Evolutionary conservation across 1,140 invertebrate genomes (phyloP).

Genomic region (Pteromalus puparum): DNA sequence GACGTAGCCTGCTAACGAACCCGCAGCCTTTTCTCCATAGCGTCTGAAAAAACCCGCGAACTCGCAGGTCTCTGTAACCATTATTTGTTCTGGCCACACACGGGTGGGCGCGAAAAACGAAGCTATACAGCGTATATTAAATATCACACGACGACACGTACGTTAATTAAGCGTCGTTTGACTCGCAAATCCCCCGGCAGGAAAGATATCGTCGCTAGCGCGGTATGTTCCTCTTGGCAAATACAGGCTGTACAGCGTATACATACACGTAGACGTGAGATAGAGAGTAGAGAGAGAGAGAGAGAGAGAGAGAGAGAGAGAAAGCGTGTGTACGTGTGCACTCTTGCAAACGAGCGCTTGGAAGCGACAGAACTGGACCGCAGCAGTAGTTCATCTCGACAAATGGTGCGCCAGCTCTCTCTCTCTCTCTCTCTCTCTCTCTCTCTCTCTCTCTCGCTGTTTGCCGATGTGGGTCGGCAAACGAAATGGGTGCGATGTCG

Average conservation of each 20-base stretch:
- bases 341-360: slow-evolving; percentile 28
- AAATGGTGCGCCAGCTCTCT: slow-evolving; percentile 9
- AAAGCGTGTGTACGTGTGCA: background rate
- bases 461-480: slow-evolving; percentile 15
- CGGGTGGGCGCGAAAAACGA: background rate
- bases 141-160: background rate
- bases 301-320: background rate
- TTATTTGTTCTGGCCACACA: no score
- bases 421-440: background rate
- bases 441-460: background rate
- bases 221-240: background rate
- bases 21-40: no score
- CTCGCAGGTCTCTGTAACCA: no score
- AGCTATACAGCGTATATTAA: background rate
- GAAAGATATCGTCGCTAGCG: background rate
- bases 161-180: slow-evolving; percentile 13
- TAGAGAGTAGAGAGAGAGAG: background rate
- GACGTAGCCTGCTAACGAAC: background rate
- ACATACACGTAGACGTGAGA: background rate
- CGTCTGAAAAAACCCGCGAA: no score
- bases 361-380: slow-evolving; percentile 26
- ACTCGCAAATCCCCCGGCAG: slow-evolving; percentile 18
- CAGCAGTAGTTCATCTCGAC: slow-evolving; percentile 36
- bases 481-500: slow-evolving; percentile 18
- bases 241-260: background rate